Percentiles rank a stretch among this genome's conserved stretches.
phyloP scores from a whole-genome alignment of 1,140 invertebrate species.

The Varroa destructor region DNA sequence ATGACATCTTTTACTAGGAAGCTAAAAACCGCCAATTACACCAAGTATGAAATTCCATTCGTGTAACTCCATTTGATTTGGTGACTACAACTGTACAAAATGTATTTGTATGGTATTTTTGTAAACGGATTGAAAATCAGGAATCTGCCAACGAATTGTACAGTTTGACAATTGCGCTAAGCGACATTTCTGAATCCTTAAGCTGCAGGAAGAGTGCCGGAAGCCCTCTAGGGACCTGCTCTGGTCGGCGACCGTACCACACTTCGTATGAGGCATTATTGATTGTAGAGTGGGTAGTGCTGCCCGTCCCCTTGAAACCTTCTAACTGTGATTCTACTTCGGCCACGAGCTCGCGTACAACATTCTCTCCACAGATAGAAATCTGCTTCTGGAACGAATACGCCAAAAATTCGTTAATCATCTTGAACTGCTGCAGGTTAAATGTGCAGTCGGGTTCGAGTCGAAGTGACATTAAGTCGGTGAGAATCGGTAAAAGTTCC shows the following conservation, averaged over 20 bases:
- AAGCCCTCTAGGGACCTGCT: neutral
- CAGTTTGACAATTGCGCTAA: constrained; percentile 7
- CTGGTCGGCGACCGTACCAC: neutral
- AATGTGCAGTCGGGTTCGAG: neutral
- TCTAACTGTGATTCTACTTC: neutral
- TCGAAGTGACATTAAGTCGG: constrained; percentile 29
- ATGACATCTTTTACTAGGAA: too few species aligned
- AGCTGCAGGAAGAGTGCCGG: constrained; percentile 2
- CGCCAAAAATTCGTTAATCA: constrained; percentile 18
- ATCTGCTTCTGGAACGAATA: neutral
- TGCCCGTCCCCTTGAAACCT: neutral
- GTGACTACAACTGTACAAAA: too few species aligned
- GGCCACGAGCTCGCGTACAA: neutral
- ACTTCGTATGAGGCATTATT: neutral
- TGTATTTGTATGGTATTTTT: too few species aligned
- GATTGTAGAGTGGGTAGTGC: too few species aligned
- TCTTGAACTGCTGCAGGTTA: constrained; percentile 19
- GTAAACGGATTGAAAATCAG: too few species aligned
- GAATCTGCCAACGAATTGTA: constrained; percentile 14
- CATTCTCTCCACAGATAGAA: constrained; percentile 4
- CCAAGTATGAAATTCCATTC: too few species aligned
- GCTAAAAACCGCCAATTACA: too few species aligned
- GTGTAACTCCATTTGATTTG: too few species aligned
- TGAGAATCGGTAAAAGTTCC: constrained; percentile 53
- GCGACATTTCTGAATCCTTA: neutral